Evolutionary conservation across 2,113 vertebrate genomes (phyloP).

Genomic region (Alosa alosa): DNA sequence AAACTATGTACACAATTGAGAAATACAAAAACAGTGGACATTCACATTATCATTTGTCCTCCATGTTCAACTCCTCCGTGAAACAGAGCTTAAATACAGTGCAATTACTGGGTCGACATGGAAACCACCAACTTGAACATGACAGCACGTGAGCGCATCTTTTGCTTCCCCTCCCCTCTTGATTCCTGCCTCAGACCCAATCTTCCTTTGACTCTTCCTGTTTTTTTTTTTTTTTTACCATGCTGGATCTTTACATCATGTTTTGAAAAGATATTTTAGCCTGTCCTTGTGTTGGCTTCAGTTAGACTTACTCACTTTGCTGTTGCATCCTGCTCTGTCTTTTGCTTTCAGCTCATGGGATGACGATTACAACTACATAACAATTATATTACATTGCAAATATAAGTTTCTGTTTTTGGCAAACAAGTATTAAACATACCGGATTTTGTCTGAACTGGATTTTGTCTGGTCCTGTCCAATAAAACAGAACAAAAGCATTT

Average conservation of each 20-base stretch:
- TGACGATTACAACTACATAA: constrained; percentile 34
- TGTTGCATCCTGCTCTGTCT: constrained; percentile 40
- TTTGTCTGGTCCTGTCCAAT: constrained; percentile 51
- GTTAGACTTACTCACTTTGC: constrained; percentile 36
- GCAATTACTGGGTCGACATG: constrained; percentile 14
- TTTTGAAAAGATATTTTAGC: constrained; percentile 16
- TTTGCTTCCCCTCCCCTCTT: not conserved
- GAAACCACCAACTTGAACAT: constrained; percentile 13
- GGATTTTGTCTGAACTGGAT: constrained; percentile 42
- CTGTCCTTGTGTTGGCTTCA: constrained; percentile 28
- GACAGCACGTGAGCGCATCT: constrained; percentile 17
- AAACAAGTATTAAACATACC: constrained; percentile 46
- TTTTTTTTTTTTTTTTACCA: constrained; percentile 61
- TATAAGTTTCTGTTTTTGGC: constrained; percentile 47
- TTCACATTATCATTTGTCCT: not conserved
- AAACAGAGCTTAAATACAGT: constrained; percentile 10
- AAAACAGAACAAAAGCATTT: not conserved
- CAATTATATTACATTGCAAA: constrained; percentile 38
- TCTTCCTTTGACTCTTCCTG: constrained; percentile 48
- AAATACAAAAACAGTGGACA: constrained; percentile 1
- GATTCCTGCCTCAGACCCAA: constrained; percentile 54
- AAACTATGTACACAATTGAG: not conserved
- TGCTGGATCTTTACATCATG: constrained; percentile 33
- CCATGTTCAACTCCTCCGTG: constrained; percentile 16
- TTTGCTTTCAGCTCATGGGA: constrained; percentile 46